These are phyloP conservation scores for Cataglyphis hispanica DNA, from an alignment of 1,140 invertebrate genomes.

Conservation along the genomic window DNA sequence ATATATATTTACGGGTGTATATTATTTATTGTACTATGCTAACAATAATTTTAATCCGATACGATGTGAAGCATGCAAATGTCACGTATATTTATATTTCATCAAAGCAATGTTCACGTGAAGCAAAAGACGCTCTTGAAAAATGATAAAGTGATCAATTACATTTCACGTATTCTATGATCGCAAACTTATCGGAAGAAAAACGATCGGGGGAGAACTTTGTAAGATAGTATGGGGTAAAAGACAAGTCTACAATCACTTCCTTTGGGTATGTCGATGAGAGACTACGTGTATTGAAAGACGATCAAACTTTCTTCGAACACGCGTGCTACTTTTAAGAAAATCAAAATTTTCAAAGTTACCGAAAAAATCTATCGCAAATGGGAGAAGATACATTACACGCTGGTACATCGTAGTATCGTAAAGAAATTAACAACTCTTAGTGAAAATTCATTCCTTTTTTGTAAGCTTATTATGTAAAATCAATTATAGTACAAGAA, in stretches of 20 bases:
- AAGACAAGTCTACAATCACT: slow-evolving; percentile 54
- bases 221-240: slow-evolving; percentile 42
- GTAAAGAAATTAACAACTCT: not conserved
- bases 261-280: slow-evolving; percentile 54
- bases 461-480: not conserved
- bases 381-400: slow-evolving; percentile 20
- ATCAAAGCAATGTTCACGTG: not conserved
- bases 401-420: not conserved
- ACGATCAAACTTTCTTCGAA: slow-evolving; percentile 58
- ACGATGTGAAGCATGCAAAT: not conserved
- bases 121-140: not conserved
- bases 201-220: slow-evolving; percentile 38
- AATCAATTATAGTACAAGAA: not conserved
- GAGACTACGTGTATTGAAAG: slow-evolving; percentile 53
- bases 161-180: slow-evolving; percentile 17
- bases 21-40: not conserved
- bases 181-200: slow-evolving; percentile 34
- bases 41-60: slow-evolving; percentile 12
- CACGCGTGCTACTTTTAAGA: slow-evolving; percentile 22
- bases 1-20: not conserved
- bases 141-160: slow-evolving; percentile 6
- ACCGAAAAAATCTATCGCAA: slow-evolving; percentile 21
- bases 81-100: not conserved
- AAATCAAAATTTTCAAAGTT: slow-evolving; percentile 35
- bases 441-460: not conserved